phyloP scores from a whole-genome alignment of 2,888 invertebrate species.

The Stenoptilia bipunctidactyla region DNA sequence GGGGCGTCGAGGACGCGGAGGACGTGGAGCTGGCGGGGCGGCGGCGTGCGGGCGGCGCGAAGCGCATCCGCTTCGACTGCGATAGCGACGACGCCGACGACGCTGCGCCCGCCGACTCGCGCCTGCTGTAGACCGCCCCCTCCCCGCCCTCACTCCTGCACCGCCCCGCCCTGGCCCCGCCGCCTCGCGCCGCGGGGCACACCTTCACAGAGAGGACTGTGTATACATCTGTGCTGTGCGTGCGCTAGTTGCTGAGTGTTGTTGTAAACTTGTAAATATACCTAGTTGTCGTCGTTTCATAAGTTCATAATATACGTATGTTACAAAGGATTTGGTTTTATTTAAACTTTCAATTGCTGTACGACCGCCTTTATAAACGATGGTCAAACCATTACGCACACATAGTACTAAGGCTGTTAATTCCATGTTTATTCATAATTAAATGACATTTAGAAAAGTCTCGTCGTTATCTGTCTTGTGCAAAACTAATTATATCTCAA shows the following conservation, averaged over 20 bases:
- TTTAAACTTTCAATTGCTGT: too few species aligned
- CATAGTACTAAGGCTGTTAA: too few species aligned
- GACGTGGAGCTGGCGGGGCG: constrained; percentile 4
- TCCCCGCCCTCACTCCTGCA: constrained; percentile 10
- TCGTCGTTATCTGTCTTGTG: too few species aligned
- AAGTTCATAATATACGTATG: constrained; percentile 28
- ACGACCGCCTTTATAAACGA: too few species aligned
- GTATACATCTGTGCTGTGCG: constrained; percentile 6
- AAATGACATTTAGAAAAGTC: too few species aligned
- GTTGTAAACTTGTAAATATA: constrained; percentile 11
- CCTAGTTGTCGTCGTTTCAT: constrained; percentile 30
- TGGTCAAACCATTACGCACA: too few species aligned
- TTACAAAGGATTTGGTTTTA: constrained; percentile 17
- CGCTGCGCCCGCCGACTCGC: constrained; percentile 42
- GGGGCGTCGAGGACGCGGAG: constrained; percentile 14
- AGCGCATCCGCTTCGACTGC: constrained; percentile 59
- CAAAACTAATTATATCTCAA: too few species aligned
- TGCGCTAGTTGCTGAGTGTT: too few species aligned
- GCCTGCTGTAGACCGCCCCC: constrained; percentile 34
- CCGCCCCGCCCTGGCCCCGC: constrained; percentile 9
- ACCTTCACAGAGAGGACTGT: constrained; percentile 3
- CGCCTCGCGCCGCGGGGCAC: constrained; percentile 4
- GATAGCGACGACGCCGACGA: constrained; percentile 56
- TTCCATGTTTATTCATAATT: too few species aligned
- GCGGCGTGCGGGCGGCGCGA: constrained; percentile 15